Evolutionary conservation across 2,113 vertebrate species (phyloP).

Genomic region (Sphyrna mokarran): DNA sequence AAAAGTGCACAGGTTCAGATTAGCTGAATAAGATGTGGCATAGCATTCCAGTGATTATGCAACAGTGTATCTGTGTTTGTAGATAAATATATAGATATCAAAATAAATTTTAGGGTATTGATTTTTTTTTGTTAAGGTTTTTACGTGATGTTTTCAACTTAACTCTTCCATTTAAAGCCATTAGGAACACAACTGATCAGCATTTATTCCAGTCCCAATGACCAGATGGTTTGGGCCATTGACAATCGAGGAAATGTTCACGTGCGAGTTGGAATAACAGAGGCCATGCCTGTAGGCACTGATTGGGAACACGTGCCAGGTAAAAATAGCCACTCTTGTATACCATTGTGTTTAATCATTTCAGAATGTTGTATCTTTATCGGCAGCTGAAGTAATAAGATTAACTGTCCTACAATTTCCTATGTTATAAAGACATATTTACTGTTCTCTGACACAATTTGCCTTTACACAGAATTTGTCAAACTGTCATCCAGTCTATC

Average conservation of each 20-base stretch:
- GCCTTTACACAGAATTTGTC: not conserved
- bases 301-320: conserved; percentile 92
- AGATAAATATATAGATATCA: not conserved
- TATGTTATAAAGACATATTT: not conserved
- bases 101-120: not conserved
- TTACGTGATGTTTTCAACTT: not conserved
- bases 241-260: conserved; percentile 82
- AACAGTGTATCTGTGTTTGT: not conserved
- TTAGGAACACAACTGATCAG: conserved; percentile 75
- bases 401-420: conserved; percentile 6
- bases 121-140: not conserved
- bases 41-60: not conserved
- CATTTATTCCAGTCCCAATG: conserved; percentile 79
- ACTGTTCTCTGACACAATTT: not conserved
- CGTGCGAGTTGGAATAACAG: conserved; percentile 76
- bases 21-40: not conserved
- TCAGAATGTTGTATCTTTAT: not conserved
- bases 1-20: not conserved
- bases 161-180: conserved; percentile 59
- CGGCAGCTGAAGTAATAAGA: not conserved
- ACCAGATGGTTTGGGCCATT: conserved; percentile 83
- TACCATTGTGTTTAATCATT: not conserved
- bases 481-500: not conserved
- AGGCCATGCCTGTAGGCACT: conserved; percentile 93
- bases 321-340: conserved; percentile 46